Evolutionary conservation across 2,888 invertebrate genomes (phyloP).

Genomic region (Zaprionus bogoriensis): DNA sequence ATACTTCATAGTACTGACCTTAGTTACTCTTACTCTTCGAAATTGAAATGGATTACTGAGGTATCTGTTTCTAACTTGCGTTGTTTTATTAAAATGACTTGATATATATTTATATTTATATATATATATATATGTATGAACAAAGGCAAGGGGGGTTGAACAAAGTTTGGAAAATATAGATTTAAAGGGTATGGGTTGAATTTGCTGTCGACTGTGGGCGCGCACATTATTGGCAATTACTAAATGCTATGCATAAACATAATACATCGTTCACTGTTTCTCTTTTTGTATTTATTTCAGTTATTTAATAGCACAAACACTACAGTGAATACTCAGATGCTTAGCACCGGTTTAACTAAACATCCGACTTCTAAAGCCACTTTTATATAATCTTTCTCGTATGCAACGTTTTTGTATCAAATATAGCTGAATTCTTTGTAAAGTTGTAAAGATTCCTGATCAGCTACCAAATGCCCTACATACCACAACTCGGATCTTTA

Average conservation of each 20-base stretch:
- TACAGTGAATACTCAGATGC: constrained; percentile 63
- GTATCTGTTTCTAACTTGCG: constrained; percentile 59
- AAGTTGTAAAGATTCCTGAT: constrained; percentile 47
- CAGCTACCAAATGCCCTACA: constrained; percentile 22
- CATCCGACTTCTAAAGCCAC: constrained; percentile 73
- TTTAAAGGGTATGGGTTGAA: constrained; percentile 34
- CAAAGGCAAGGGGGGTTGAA: constrained; percentile 48
- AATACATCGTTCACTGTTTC: constrained; percentile 45
- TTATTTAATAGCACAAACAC: constrained; percentile 30
- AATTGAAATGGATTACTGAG: constrained; percentile 36
- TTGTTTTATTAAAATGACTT: constrained; percentile 69
- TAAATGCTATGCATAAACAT: constrained; percentile 67
- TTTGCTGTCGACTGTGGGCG: constrained; percentile 39
- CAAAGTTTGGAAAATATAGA: constrained; percentile 48
- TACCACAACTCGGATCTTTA: constrained; percentile 28
- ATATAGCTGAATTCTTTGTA: constrained; percentile 62
- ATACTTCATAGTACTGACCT: constrained; percentile 1
- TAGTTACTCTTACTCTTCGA: neutral
- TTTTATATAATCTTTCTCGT: constrained; percentile 45
- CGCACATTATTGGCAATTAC: constrained; percentile 49
- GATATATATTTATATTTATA: too few relatives aligned
- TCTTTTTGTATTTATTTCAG: constrained; percentile 18
- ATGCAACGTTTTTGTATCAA: constrained; percentile 62
- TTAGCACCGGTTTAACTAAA: constrained; percentile 68
- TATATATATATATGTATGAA: too few relatives aligned